Evolutionary conservation across 2,888 invertebrate species (phyloP).

Genomic region (Furcula furcula): DNA sequence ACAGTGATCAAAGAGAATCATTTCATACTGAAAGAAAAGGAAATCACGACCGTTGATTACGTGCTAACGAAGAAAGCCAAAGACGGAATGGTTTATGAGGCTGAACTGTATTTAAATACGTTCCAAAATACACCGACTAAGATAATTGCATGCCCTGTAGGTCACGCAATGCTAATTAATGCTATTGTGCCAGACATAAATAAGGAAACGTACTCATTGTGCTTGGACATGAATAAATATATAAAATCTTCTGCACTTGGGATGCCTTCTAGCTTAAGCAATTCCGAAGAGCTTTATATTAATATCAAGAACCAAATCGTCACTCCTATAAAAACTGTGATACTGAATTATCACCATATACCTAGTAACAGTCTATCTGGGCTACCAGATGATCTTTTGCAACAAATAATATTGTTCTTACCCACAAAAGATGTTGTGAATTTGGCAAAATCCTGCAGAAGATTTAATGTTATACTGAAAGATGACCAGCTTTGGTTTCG

Average conservation of each 20-base stretch:
- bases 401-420: conserved; percentile 35
- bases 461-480: conserved; percentile 32
- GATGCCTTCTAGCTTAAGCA: conserved; percentile 28
- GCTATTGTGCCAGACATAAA: conserved; percentile 29
- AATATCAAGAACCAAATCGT: conserved; percentile 37
- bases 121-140: conserved; percentile 32
- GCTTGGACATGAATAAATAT: conserved; percentile 29
- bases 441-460: conserved; percentile 37
- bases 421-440: conserved; percentile 36
- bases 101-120: conserved; percentile 29
- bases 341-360: conserved; percentile 33
- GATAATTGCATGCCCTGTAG: conserved; percentile 30
- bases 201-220: conserved; percentile 35
- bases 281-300: conserved; percentile 24
- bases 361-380: conserved; percentile 36
- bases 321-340: conserved; percentile 34
- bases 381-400: conserved; percentile 38
- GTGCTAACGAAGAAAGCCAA: conserved; percentile 25
- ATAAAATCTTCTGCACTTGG: conserved; percentile 27
- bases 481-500: conserved; percentile 39
- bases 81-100: conserved; percentile 22
- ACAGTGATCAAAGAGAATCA: conserved; percentile 47
- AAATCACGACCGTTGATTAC: conserved; percentile 29
- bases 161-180: conserved; percentile 38
- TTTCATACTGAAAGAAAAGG: conserved; percentile 32